Base-by-base conservation (phyloP, 2,888 invertebrate genomes). In the Lasioglossum malachurum region DNA sequence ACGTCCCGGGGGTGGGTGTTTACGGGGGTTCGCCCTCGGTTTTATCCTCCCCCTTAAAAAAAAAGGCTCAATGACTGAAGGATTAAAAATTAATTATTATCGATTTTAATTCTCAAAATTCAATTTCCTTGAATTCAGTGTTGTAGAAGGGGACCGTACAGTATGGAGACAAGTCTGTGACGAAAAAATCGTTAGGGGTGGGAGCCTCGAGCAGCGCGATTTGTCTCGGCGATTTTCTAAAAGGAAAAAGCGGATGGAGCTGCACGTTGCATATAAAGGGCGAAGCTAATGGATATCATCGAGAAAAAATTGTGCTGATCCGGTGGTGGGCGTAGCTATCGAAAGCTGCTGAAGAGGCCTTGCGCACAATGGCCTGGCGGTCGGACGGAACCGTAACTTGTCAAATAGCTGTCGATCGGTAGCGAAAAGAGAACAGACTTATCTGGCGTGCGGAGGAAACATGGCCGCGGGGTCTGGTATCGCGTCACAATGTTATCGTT, bases 401-500 rank as follows among this genome's bases (percentile, higher is more conserved):
- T 67, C 75, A 31, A 78, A 82, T 78, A 76, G 82, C 69, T 75
- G 81, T 75, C 88, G 83, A 84, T 83, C 87, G 82, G 67, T 81
- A 69, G 78, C 77, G 79, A 79, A 77, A 72, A 69, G 69, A 69
- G 77, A 71, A 71, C 41, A 64, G 78, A 85, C 75, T 85, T 85
- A 84, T 78, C 84, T 85, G 75, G 12, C 53, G n/a, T 10, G n/a
- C 57, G 75, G 60, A 87, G 86, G 85, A 90, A 88, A 86, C 89
- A 88, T 87, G 87, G 80, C 82, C 83, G 64, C 78, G 77, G 77
- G 76, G 46, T 38, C 44, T 53, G 78, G 41, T 81, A 53, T 74
- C 74, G 77, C 75, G 78, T 76, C 83, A 86, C 86, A 88, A 90
- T 87, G 89, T 88, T 89, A 92, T 91, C 91, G 72, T 69, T 46